Percentiles rank a stretch among this genome's conserved stretches.
phyloP scores from a whole-genome alignment of 2,888 invertebrate species.

The Diogma glabrata region DNA sequence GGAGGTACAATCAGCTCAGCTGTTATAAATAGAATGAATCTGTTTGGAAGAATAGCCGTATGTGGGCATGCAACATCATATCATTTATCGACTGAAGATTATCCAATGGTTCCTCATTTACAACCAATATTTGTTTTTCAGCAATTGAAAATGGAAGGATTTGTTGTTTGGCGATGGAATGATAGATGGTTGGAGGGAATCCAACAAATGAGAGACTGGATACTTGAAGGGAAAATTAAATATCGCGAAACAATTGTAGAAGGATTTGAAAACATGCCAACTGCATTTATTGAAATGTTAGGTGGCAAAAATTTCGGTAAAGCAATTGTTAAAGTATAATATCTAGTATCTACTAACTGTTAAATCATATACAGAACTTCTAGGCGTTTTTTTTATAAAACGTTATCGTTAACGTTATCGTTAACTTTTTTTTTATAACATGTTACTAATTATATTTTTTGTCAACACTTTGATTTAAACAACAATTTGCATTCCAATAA shows the following conservation, averaged over 20 bases:
- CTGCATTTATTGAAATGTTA: constrained; percentile 52
- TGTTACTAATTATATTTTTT: too few relatives aligned
- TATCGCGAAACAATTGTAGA: constrained; percentile 55
- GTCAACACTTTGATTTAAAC: too few relatives aligned
- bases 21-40: constrained; percentile 50
- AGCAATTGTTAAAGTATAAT: constrained; percentile 44
- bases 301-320: constrained; percentile 59
- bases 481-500: too few relatives aligned
- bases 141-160: constrained; percentile 50
- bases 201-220: constrained; percentile 47
- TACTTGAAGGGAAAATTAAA: constrained; percentile 55
- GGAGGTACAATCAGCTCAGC: constrained; percentile 49
- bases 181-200: constrained; percentile 52
- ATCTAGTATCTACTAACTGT: too few relatives aligned
- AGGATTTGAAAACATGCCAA: constrained; percentile 63
- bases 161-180: constrained; percentile 38
- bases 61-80: constrained; percentile 56
- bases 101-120: constrained; percentile 29
- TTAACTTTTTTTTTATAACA: too few relatives aligned
- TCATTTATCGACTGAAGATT: constrained; percentile 36
- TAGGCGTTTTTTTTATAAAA: too few relatives aligned
- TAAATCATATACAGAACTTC: too few relatives aligned
- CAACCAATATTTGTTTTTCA: constrained; percentile 44
- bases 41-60: constrained; percentile 46
- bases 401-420: too few relatives aligned